phyloP scores from a whole-genome alignment of 1,140 invertebrate genomes.

The Mycetomoellerius zeteki region DNA sequence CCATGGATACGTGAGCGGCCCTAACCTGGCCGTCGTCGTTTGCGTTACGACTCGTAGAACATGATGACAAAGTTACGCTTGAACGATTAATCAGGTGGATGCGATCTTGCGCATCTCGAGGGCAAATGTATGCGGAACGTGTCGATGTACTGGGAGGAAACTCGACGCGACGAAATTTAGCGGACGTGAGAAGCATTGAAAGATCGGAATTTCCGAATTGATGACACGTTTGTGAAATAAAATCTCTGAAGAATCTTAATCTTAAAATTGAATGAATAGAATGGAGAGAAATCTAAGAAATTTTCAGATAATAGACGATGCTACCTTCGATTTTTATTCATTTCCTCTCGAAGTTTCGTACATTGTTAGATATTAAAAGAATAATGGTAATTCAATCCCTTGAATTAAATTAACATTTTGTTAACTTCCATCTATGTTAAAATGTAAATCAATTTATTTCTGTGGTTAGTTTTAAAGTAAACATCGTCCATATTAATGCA shows the following conservation, averaged over 20 bases:
- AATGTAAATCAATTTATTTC: too few species aligned
- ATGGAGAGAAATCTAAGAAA: background rate
- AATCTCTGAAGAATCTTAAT: background rate
- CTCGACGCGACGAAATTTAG: constrained; percentile 9
- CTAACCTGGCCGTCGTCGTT: background rate
- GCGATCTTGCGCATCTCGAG: constrained; percentile 53
- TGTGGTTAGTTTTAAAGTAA: too few species aligned
- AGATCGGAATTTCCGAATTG: background rate
- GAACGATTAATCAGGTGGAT: constrained; percentile 69
- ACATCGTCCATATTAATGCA: too few species aligned
- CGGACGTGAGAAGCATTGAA: constrained; percentile 28
- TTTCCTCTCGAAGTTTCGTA: background rate
- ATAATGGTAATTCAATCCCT: too few species aligned
- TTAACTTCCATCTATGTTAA: too few species aligned
- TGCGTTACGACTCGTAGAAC: constrained; percentile 48
- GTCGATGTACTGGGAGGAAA: background rate
- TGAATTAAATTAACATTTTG: too few species aligned
- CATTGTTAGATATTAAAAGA: too few species aligned
- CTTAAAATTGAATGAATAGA: background rate
- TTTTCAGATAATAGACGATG: background rate
- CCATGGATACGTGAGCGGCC: constrained; percentile 10
- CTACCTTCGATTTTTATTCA: background rate
- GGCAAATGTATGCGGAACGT: constrained; percentile 60
- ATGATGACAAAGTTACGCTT: constrained; percentile 69
- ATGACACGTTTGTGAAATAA: background rate